Evolutionary conservation across 2,113 vertebrate genomes (phyloP).

Genomic region (Aptenodytes patagonicus): DNA sequence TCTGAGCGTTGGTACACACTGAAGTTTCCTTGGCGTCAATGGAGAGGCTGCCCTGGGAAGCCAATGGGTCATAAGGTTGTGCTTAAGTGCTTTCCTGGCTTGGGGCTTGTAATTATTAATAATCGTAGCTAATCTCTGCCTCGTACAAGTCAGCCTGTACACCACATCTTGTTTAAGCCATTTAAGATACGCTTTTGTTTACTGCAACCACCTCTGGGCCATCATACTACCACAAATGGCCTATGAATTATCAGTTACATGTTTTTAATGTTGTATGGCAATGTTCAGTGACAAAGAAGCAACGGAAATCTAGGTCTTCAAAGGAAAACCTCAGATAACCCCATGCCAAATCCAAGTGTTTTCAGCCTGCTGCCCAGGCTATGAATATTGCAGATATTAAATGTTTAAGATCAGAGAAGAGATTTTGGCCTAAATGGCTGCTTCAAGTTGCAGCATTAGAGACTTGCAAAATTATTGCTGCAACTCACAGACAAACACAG

Average conservation of each 20-base stretch:
- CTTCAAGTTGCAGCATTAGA: background rate
- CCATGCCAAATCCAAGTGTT: background rate
- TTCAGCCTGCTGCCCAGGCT: background rate
- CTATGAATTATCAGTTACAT: background rate
- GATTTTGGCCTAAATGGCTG: background rate
- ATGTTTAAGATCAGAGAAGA: constrained; percentile 20
- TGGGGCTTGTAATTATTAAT: background rate
- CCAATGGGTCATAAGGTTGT: background rate
- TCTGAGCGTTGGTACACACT: background rate
- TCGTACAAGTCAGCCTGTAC: background rate
- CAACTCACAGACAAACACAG: background rate
- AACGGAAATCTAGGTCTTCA: background rate
- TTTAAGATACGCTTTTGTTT: background rate
- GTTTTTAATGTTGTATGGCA: background rate
- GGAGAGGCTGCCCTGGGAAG: background rate
- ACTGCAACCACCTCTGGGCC: background rate
- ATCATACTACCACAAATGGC: background rate
- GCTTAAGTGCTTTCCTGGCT: background rate
- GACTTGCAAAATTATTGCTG: background rate
- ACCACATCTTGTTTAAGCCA: background rate
- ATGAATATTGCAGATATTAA: constrained; percentile 50
- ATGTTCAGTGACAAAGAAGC: background rate
- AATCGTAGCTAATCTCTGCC: background rate
- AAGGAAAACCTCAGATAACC: constrained; percentile 20
- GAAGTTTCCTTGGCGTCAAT: background rate